Evolutionary conservation across 2,113 vertebrate genomes (phyloP).

Genomic region (Peromyscus leucopus): DNA sequence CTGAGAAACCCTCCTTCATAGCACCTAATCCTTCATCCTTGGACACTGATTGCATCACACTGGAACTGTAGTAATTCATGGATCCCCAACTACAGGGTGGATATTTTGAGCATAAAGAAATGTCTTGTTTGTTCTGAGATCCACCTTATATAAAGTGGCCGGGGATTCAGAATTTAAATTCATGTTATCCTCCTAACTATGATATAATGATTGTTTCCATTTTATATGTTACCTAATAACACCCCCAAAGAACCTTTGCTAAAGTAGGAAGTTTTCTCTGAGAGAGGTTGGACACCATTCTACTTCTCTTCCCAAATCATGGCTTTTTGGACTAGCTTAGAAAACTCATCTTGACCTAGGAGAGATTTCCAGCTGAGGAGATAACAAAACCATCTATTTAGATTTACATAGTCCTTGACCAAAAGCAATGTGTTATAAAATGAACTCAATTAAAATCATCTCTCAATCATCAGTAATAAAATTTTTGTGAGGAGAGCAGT

Average conservation of each 20-base stretch:
- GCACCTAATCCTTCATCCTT: background rate
- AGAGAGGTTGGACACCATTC: background rate
- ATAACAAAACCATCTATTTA: slow-evolving; percentile 14
- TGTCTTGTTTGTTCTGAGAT: background rate
- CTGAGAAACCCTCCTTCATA: background rate
- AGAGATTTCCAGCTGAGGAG: slow-evolving; percentile 47
- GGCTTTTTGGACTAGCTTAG: background rate
- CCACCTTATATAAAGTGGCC: background rate
- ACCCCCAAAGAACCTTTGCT: background rate
- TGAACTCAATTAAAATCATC: slow-evolving; percentile 59
- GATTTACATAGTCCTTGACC: slow-evolving; percentile 5
- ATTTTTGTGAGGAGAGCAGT: slow-evolving; percentile 30
- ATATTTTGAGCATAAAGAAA: background rate
- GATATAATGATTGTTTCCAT: background rate
- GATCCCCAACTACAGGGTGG: background rate
- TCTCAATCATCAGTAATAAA: slow-evolving; percentile 67
- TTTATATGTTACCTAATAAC: slow-evolving; percentile 1
- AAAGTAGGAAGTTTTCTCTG: background rate
- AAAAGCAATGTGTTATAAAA: background rate
- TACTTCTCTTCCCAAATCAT: background rate
- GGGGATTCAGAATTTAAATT: slow-evolving; percentile 28
- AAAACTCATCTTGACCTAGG: background rate
- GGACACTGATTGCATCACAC: background rate
- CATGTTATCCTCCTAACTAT: background rate
- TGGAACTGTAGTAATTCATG: background rate